Evolutionary conservation across 2,888 invertebrate genomes (phyloP), one percentile per base, ranked within the genome.

Genomic region (Unio delphinus): DNA sequence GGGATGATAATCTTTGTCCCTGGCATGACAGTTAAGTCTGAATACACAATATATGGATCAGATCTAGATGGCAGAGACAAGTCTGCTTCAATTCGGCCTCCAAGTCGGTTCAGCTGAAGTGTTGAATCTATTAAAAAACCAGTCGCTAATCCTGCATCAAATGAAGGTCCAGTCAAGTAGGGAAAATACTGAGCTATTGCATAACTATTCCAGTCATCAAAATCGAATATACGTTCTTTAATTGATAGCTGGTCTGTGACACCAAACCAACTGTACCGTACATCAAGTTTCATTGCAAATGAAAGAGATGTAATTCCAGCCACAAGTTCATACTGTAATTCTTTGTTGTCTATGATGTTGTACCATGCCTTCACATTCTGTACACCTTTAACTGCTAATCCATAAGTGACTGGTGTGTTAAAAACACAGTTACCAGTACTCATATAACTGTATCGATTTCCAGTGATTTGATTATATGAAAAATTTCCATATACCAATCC

Each of bases 181-280:
- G 99, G 99, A 68, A 94, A 92, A 89, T 95, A 99, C 20, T 94
- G 93, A 0, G 98, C 98, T 66, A 98, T 93, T 0, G 98, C 98
- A 89, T 96, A 97, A 90, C 97, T 96, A 89, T 99, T 99, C 99
- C 99, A 99, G 89, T 99, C 98, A 89, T 99, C 98, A 90, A 99
- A 98, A 90, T 99, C 99, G 88, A 99, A 98, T 84, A 99, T 97
- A 86, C 94, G 93, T 65, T 93, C 92, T 70, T 93, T 93, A 67
- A 99, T 99, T 68, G 92, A 92, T 7, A 91, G 91, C 66, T 95
- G 93, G 68, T 94, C 92, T 0, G 91, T 91, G 4, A 94, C 94
- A 18, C 98, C 99, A 99, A 99, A 99, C 95, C 96, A 99, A 89
- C 99, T 99, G 89, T 96, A 95, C 17, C 93, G 93, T 0, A 96